Evolutionary conservation across 2,888 invertebrate species (phyloP).

Genomic region (Trachelus stipa): DNA sequence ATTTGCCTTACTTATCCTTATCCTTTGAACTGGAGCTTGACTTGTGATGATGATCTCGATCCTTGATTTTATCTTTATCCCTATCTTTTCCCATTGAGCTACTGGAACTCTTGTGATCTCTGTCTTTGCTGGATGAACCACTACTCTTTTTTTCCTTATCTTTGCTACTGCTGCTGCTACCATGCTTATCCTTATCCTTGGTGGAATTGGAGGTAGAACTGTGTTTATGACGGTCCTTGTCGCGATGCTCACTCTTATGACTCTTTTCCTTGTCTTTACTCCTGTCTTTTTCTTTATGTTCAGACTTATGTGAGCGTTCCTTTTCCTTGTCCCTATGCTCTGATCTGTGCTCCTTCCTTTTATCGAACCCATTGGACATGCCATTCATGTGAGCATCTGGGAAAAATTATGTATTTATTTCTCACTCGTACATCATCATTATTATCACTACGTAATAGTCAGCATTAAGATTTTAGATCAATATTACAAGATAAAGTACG

Average conservation of each 20-base stretch:
- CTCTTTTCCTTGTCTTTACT: conserved; percentile 71
- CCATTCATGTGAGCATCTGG: conserved; percentile 78
- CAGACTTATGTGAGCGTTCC: conserved; percentile 64
- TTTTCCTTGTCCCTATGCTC: conserved; percentile 70
- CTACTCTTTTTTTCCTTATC: conserved; percentile 56
- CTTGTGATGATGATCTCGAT: conserved; percentile 65
- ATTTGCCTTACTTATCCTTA: conserved; percentile 56
- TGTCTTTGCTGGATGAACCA: conserved; percentile 64
- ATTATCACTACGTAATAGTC: too few relatives aligned
- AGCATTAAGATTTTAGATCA: too few relatives aligned
- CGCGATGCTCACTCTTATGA: conserved; percentile 70
- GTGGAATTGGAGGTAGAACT: conserved; percentile 59
- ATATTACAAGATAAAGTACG: too few relatives aligned
- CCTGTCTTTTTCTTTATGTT: conserved; percentile 68
- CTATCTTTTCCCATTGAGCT: conserved; percentile 66
- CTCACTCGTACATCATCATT: too few relatives aligned
- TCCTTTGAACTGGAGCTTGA: conserved; percentile 63
- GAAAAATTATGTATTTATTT: conserved; percentile 5
- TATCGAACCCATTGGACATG: conserved; percentile 81
- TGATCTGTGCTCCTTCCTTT: conserved; percentile 70
- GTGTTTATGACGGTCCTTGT: conserved; percentile 73
- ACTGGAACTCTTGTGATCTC: conserved; percentile 56
- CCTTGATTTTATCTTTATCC: conserved; percentile 67
- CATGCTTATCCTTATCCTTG: conserved; percentile 67
- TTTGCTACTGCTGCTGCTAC: conserved; percentile 54